phyloP scores from a whole-genome alignment of 2,113 vertebrate species.

The Catharus minimus region DNA sequence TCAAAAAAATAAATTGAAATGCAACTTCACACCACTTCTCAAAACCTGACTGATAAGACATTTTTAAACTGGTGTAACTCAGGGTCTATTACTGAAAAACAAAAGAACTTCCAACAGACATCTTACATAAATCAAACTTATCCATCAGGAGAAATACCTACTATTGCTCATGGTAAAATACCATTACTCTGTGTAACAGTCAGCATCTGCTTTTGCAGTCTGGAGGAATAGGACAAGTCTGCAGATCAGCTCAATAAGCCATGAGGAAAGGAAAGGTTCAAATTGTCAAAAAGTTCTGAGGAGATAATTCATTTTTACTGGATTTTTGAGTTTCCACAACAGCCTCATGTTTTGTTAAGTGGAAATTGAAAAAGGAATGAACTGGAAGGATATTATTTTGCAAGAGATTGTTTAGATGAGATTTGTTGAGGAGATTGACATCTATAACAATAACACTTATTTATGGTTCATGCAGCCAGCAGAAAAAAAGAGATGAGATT shows the following conservation, averaged over 20 bases:
- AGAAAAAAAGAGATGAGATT: constrained; percentile 6
- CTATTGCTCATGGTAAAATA: not conserved
- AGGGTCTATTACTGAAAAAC: not conserved
- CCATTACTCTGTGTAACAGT: not conserved
- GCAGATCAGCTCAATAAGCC: not conserved
- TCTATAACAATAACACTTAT: constrained; percentile 13
- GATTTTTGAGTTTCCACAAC: not conserved
- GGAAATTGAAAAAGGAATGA: not conserved
- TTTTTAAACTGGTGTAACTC: not conserved
- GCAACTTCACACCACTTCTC: not conserved
- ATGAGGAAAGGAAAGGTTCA: not conserved
- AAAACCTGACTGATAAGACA: not conserved
- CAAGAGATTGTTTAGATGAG: not conserved
- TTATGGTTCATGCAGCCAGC: not conserved
- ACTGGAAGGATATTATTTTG: not conserved
- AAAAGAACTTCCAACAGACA: not conserved
- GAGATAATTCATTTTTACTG: not conserved
- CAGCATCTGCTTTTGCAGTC: not conserved
- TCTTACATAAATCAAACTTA: not conserved
- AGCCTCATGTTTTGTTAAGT: not conserved
- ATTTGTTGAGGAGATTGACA: constrained; percentile 7
- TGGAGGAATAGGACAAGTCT: not conserved
- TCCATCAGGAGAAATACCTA: not conserved
- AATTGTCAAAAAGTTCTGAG: not conserved
- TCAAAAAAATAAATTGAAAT: not conserved